phyloP scores from a whole-genome alignment of 1,140 invertebrate species.

The Rhagoletis zephyria region DNA sequence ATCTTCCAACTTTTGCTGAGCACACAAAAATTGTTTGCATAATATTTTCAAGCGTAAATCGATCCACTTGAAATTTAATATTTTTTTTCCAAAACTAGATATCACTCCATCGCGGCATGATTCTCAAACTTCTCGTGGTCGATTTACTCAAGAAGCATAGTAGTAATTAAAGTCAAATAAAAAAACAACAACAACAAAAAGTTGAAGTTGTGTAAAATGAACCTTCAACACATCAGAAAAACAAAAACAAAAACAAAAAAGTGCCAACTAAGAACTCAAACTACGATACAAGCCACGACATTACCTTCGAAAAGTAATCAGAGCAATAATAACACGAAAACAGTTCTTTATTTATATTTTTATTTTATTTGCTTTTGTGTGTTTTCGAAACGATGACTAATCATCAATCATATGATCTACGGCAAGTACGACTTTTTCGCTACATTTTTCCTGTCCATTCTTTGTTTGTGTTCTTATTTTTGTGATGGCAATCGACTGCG shows the following conservation, averaged over 20 bases:
- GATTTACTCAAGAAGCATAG: constrained; percentile 9
- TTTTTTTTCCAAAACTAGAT: not conserved
- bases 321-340: not conserved
- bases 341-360: not conserved
- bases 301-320: constrained; percentile 39
- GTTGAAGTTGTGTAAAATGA: constrained; percentile 32
- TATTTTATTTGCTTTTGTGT: not conserved
- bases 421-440: not conserved
- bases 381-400: constrained; percentile 19
- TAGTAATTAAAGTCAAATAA: constrained; percentile 15
- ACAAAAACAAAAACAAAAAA: not conserved
- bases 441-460: not conserved
- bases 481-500: not conserved
- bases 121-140: not conserved
- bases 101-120: not conserved
- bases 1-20: no score
- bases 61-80: no score
- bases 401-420: constrained; percentile 53
- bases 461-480: constrained; percentile 17
- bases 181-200: not conserved
- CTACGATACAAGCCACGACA: not conserved
- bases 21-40: no score
- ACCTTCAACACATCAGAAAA: constrained; percentile 15
- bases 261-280: not conserved
- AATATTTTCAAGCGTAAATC: no score